Base-by-base conservation (phyloP, 2,888 invertebrate genomes). In the Scaptomyza flava region DNA sequence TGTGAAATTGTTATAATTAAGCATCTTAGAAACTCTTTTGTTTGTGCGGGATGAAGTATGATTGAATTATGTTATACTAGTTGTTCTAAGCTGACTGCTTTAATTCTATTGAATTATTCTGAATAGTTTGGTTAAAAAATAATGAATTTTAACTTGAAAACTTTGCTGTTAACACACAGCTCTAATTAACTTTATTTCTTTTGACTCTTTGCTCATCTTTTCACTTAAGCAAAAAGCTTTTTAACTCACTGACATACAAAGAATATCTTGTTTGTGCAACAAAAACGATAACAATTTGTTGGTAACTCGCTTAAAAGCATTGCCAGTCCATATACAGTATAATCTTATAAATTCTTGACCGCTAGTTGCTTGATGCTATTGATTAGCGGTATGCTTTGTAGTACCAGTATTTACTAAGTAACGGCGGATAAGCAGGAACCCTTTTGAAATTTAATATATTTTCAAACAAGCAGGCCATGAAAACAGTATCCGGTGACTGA, bases 371-470 rank as follows among this genome's bases (percentile, higher is more conserved):
- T 36, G 61, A 52, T 52, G 72, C 27, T 63, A 68, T 65, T 68
- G 78, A 78, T 82, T 73, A 72, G 85, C 85, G 82, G 85, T 75
- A 68, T 59, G 67, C 85, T 82, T 85, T 82, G 67, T 76, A 50
- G 72, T 72, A 20, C 6, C 4, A 46, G 72, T 72, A 12, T 20
- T 38, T 38, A 27, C 43, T 38, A 11, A 23, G 34, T 45, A 46
- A 68, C 38, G 61, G 68, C 57, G 53, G 56, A 66, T 72, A 69
- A 72, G 65, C 62, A 70, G 64, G 65, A 65, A 69, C 72, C 50
- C 66, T 70, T 66, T 73, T 77, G 84, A 83, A 81, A 84, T 68
- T 81, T 67, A 67, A 84, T 86, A 84, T 69, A 57, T 54, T 75
- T 82, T 85, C 80, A 85, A 80, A 68, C 48, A 41, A 64, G 50